Evolutionary conservation across 2,888 invertebrate species (phyloP), one percentile per base, ranked within the genome.

Genomic region (Rambutsinella grinnellia): DNA sequence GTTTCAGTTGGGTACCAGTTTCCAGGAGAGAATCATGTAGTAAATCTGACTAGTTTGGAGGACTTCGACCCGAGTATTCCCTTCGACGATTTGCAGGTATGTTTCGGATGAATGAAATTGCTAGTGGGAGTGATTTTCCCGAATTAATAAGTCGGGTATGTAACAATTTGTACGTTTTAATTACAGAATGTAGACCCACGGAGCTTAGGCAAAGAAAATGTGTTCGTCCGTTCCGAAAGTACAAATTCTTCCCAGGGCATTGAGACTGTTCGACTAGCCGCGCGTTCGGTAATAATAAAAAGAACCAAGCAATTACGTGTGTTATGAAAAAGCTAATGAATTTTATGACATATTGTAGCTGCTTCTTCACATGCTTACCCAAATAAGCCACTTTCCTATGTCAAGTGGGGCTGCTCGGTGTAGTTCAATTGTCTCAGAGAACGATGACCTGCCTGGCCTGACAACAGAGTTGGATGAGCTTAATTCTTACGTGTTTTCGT

Each of bases 341-440:
- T n/a, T n/a, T n/a, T n/a, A n/a, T n/a, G n/a, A n/a, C n/a, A n/a
- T 69, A 61, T 81, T 82, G 0, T 84, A 92, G 92, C 89, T 93
- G 79, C 90, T 96, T 85, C 92, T 93, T 83, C 97, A 98, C 87
- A 89, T 98, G 83, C 93, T 97, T 5, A 93, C 96, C 81, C 95
- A 96, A 88, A 88, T 97, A 82, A 96, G 96, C 0, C 97, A 98
- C 87, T 98, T 97, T 89, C 98, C 98, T 15, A 92, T 95, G 88
- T 94, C 95, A 78, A 92, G 93, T 60, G 94, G 95, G 65, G 95
- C 97, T 0, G 93, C 96, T 57, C 91, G 95, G 77, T 89, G 97
- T 23, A 94, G 95, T 80, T 96, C 96, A 0, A 89, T 94, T 84
- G 96, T 97, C 15, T 94, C 94, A 83, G 98, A 98, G 87, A 92